A percentile compares a stretch with the other conserved stretches of the same genome.
Conservation (phyloP, 2,888 invertebrate species). For the Leucania comma region DNA sequence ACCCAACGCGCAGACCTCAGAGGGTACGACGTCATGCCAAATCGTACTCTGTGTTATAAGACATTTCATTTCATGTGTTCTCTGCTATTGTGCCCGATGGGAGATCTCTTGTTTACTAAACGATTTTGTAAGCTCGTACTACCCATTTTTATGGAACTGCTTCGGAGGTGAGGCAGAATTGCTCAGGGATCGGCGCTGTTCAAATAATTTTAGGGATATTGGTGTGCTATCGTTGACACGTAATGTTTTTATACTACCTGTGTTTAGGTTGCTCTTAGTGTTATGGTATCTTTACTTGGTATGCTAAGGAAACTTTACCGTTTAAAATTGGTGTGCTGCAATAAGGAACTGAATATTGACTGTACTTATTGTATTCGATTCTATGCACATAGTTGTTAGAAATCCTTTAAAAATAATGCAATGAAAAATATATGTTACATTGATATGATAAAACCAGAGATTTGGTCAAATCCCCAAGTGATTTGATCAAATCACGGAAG, state of each 20-base stretch:
- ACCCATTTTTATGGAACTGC: constrained; percentile 50
- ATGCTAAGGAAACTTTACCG: background rate
- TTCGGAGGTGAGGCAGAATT: constrained; percentile 46
- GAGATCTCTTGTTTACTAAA: constrained; percentile 74
- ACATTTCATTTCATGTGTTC: constrained; percentile 88
- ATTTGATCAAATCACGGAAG: no score
- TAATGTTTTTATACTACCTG: constrained; percentile 5
- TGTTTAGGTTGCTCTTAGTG: constrained; percentile 1
- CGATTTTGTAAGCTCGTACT: constrained; percentile 69
- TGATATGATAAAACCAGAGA: no score
- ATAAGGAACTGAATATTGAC: background rate
- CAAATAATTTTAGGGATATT: constrained; percentile 32
- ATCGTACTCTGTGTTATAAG: constrained; percentile 81
- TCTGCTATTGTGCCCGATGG: constrained; percentile 77
- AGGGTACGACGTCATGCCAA: constrained; percentile 51
- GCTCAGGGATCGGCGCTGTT: constrained; percentile 32
- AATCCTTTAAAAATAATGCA: no score
- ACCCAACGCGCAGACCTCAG: constrained; percentile 53
- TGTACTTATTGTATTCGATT: no score
- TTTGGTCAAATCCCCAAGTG: no score
- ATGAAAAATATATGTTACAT: no score
- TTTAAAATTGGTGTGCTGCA: background rate
- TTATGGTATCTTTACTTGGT: background rate
- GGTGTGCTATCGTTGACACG: constrained; percentile 1
- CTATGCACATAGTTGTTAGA: no score